phyloP scores from a whole-genome alignment of 1,140 invertebrate species.

The Cyrtorhinus lividipennis region DNA sequence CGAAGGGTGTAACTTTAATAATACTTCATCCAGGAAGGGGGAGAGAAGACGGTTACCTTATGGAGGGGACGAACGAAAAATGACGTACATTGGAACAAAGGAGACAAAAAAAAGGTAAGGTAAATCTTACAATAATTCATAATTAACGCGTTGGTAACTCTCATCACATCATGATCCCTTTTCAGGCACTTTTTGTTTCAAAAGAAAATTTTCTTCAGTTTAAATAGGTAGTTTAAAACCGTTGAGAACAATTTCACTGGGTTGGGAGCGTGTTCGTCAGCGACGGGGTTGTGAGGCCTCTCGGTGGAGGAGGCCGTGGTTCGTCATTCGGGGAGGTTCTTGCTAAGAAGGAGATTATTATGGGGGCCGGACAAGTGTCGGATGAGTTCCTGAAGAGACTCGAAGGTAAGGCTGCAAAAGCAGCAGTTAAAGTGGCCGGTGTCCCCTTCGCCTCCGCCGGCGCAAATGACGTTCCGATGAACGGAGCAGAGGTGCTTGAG shows the following conservation, averaged over 20 bases:
- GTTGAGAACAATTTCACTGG: background rate
- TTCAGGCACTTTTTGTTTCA: background rate
- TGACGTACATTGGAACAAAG: too few species aligned
- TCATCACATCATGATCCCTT: background rate
- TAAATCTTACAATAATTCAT: background rate
- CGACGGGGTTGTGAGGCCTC: background rate
- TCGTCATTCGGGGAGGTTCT: slow-evolving; percentile 54
- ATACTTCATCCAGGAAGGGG: background rate
- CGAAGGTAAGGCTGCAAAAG: slow-evolving; percentile 68
- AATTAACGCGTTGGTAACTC: background rate
- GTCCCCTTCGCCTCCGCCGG: slow-evolving; percentile 37
- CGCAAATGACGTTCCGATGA: slow-evolving; percentile 65
- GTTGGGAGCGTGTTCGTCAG: too few species aligned
- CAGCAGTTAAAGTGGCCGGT: slow-evolving; percentile 61
- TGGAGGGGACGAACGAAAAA: background rate
- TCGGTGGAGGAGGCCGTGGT: background rate
- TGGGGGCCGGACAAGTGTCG: slow-evolving; percentile 70
- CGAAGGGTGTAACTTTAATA: background rate
- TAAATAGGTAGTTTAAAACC: too few species aligned
- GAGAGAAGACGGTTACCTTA: background rate
- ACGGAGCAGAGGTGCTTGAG: slow-evolving; percentile 73
- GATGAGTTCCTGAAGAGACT: slow-evolving; percentile 66
- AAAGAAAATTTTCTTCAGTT: too few species aligned
- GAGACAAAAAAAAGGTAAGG: background rate
- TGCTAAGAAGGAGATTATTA: slow-evolving; percentile 68